Evolutionary conservation across 2,888 invertebrate species (phyloP).

Genomic region (Ochlodes sylvanus): DNA sequence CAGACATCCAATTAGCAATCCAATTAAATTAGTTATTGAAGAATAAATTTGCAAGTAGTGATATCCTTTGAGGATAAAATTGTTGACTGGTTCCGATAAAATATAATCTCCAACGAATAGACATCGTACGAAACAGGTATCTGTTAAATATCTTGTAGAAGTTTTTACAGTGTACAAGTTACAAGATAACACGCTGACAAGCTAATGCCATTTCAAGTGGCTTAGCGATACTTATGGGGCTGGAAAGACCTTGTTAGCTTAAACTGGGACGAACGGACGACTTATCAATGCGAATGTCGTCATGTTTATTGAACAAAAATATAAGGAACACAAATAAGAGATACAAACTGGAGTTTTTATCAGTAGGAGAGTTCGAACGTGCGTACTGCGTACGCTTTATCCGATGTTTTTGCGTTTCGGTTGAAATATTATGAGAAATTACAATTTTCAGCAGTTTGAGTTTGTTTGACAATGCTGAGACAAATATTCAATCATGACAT

Average conservation of each 20-base stretch:
- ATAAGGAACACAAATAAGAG: too few relatives aligned
- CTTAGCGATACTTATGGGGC: constrained; percentile 18
- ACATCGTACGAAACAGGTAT: constrained; percentile 18
- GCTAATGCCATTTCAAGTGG: constrained; percentile 31
- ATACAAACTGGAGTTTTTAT: too few relatives aligned
- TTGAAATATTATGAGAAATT: too few relatives aligned
- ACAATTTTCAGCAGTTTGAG: too few relatives aligned
- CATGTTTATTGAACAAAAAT: background rate
- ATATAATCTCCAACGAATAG: background rate
- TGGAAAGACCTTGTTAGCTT: constrained; percentile 12
- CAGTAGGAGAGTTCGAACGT: too few relatives aligned
- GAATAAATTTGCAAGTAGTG: constrained; percentile 29
- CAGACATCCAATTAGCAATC: constrained; percentile 12
- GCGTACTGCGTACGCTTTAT: too few relatives aligned
- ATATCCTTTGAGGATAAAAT: constrained; percentile 14
- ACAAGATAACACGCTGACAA: constrained; percentile 30
- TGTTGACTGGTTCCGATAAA: constrained; percentile 1
- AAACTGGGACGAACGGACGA: background rate
- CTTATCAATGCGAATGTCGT: background rate
- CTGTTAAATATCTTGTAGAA: background rate
- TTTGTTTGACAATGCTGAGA: too few relatives aligned
- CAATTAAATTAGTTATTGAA: constrained; percentile 16
- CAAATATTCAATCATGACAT: too few relatives aligned
- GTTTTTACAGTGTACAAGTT: constrained; percentile 13
- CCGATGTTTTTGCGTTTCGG: too few relatives aligned